Evolutionary conservation across 2,888 invertebrate species (phyloP).

Genomic region (Achlya flavicornis): DNA sequence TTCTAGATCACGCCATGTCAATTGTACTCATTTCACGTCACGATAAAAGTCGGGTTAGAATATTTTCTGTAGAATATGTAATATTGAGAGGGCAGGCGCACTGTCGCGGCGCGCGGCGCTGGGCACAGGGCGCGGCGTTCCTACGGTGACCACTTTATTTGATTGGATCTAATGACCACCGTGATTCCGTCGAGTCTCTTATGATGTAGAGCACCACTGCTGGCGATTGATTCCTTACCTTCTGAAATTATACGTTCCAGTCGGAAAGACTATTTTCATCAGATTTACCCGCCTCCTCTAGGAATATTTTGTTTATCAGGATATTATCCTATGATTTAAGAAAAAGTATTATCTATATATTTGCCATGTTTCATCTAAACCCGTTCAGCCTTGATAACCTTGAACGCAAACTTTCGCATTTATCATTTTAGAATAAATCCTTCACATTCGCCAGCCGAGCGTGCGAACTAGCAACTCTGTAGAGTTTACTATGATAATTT

Average conservation of each 20-base stretch:
- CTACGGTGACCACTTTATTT: slow-evolving; percentile 55
- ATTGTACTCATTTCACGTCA: not conserved
- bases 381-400: no score
- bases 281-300: no score
- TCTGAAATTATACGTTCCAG: not conserved
- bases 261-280: not conserved
- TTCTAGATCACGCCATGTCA: not conserved
- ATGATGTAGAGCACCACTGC: slow-evolving; percentile 16
- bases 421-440: no score
- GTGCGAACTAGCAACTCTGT: no score
- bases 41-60: not conserved
- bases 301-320: no score
- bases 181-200: slow-evolving; percentile 36
- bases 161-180: slow-evolving; percentile 62
- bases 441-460: no score
- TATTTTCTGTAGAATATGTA: not conserved
- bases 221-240: slow-evolving; percentile 18
- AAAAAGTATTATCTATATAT: no score
- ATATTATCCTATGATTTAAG: no score
- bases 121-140: slow-evolving; percentile 20
- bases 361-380: no score
- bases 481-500: no score
- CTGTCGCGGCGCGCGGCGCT: slow-evolving; percentile 3
- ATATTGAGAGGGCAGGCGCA: slow-evolving; percentile 8
- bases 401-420: no score